Evolutionary conservation across 35 echinoderm and acorn worm genomes (phyloP).

Genomic region (Amphiura filiformis): DNA sequence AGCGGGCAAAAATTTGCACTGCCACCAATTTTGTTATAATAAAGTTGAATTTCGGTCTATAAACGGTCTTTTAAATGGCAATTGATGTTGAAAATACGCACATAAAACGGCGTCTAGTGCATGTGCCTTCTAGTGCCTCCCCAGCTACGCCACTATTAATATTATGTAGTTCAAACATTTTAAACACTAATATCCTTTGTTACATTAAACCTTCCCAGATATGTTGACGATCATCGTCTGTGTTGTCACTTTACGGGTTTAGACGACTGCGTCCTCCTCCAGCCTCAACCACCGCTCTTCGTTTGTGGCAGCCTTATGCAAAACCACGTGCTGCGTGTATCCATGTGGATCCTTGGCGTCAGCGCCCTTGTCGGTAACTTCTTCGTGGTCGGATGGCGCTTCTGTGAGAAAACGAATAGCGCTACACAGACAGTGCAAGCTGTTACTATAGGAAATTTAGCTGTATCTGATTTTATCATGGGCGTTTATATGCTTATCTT

Average conservation of each 20-base stretch:
- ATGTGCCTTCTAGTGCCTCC: too few relatives aligned
- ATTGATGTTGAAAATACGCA: too few relatives aligned
- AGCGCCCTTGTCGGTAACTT: conserved; percentile 58
- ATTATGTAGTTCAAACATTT: too few relatives aligned
- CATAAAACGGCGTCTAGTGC: too few relatives aligned
- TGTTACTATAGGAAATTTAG: conserved; percentile 44
- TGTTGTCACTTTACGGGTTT: conserved; percentile 8
- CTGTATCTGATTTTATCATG: conserved; percentile 63
- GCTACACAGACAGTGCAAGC: conserved; percentile 10
- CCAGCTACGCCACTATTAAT: too few relatives aligned
- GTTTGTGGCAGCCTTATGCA: conserved; percentile 44
- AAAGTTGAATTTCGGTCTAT: too few relatives aligned
- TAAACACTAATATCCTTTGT: too few relatives aligned
- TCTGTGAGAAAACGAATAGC: neutral
- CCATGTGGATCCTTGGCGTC: conserved; percentile 45
- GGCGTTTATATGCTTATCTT: conserved; percentile 62
- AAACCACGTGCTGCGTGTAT: conserved; percentile 27
- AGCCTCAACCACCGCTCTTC: neutral
- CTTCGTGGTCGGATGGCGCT: conserved; percentile 27
- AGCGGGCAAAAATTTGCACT: too few relatives aligned
- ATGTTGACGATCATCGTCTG: conserved; percentile 16
- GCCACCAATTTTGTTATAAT: too few relatives aligned
- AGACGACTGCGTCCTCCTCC: neutral
- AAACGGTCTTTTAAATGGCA: too few relatives aligned
- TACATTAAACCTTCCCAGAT: conserved; percentile 19